phyloP scores from a whole-genome alignment of 1,140 invertebrate genomes.

The Micrasema longulum region DNA sequence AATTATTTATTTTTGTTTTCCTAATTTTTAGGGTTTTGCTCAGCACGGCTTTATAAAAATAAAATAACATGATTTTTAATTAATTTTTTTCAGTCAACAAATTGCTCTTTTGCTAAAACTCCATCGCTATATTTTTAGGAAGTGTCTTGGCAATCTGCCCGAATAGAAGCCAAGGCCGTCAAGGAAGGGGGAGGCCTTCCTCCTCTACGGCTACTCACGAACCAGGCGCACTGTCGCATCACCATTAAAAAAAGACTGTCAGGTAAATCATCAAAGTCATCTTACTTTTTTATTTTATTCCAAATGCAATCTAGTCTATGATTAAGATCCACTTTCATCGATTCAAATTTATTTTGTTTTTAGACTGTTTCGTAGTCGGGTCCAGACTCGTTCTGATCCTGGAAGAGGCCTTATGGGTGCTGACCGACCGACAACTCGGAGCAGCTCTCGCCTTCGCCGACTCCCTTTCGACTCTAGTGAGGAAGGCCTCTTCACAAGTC shows the following conservation, averaged over 20 bases:
- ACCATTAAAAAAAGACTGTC: slow-evolving; percentile 94
- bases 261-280: slow-evolving; percentile 68
- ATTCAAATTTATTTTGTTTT: slow-evolving; percentile 20
- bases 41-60: too few relatives aligned
- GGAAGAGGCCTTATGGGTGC: slow-evolving; percentile 97
- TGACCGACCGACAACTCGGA: slow-evolving; percentile 96
- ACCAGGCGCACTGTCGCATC: slow-evolving; percentile 94
- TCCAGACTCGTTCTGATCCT: slow-evolving; percentile 93
- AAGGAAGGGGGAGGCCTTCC: slow-evolving; percentile 85
- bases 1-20: too few relatives aligned
- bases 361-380: slow-evolving; percentile 94
- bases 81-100: too few relatives aligned
- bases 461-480: slow-evolving; percentile 87
- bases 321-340: neutral
- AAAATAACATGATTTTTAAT: too few relatives aligned
- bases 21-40: too few relatives aligned
- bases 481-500: slow-evolving; percentile 84
- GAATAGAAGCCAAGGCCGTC: slow-evolving; percentile 92
- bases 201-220: slow-evolving; percentile 92
- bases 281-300: too few relatives aligned
- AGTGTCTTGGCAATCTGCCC: slow-evolving; percentile 95
- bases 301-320: neutral
- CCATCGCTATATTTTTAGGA: too few relatives aligned
- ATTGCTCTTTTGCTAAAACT: too few relatives aligned
- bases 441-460: slow-evolving; percentile 95